Base-by-base conservation (phyloP, 37 sponge, comb jelly and placozoan species). In the Chondrosia reniformis region DNA sequence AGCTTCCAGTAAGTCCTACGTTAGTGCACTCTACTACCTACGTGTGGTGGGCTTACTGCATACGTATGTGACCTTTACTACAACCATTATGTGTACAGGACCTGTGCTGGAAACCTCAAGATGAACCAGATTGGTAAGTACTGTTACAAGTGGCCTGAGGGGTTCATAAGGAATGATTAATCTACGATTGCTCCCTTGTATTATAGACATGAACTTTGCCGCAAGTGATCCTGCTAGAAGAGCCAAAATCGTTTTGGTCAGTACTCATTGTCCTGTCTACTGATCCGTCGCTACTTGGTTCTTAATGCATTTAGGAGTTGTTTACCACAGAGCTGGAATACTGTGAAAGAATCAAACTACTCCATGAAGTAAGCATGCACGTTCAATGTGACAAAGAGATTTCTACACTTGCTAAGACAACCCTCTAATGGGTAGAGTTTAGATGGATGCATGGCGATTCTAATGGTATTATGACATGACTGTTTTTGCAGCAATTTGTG, bases 171-270 rank as follows among this genome's bases (percentile, higher is more conserved):
- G n/a, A n/a, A n/a, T n/a, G n/a, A n/a, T n/a, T n/a, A n/a, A n/a
- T n/a, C n/a, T n/a, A n/a, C 52, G 10, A 19, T 25, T 30, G 33
- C 37, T 33, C 25, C 43, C 40, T 0, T 19, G 36, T 2, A 1
- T 52, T 49, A 2, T 49, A 89, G 90, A 89, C 44, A 72, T 73
- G 24, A 81, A 82, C 63, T 85, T 89, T 66, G 57, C 76, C 27
- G 83, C 75, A 13, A 75, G 43, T 54, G 92, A 91, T 33, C 63
- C 87, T 41, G 75, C 80, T 39, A 83, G 77, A 39, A 80, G 92
- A 63, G 87, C 92, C 49, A 91, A 84, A 41, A 84, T 86, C 33
- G 87, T 87, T 37, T 67, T 87, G 81, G 88, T 92, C 44, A 75
- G 88, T 75, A 13, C 25, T 10, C 28, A 15, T 49, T 10, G n/a